A percentile compares a stretch with the other conserved stretches of the same genome.
Conservation (phyloP, 1,140 invertebrate species). For the Drosophila ironensis region DNA sequence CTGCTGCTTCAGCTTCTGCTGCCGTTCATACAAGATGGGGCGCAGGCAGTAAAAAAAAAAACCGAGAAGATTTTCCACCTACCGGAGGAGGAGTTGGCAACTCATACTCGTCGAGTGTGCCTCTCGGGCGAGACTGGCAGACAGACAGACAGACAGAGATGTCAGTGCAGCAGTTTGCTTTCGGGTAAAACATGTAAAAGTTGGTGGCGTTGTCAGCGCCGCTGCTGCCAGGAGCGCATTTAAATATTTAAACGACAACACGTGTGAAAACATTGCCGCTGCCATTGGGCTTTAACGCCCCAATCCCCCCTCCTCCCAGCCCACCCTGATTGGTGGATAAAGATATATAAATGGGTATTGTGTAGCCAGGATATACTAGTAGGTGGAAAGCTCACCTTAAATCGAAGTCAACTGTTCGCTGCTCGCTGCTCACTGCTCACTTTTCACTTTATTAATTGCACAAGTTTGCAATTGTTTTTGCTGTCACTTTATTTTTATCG, state of each 20-base stretch:
- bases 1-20: conserved; percentile 15
- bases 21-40: conserved; percentile 28
- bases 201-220: conserved; percentile 56
- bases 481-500: conserved; percentile 79
- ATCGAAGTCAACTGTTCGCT: conserved; percentile 50
- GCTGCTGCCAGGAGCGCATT: conserved; percentile 69
- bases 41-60: conserved; percentile 1
- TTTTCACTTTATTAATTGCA: conserved; percentile 79
- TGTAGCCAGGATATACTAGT: too few relatives aligned
- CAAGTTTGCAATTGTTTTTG: conserved; percentile 78
- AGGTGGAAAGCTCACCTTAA: too few relatives aligned
- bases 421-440: conserved; percentile 75
- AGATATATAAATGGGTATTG: too few relatives aligned
- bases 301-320: too few relatives aligned
- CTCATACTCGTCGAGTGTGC: conserved; percentile 38
- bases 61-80: conserved; percentile 9
- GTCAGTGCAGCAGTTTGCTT: conserved; percentile 69
- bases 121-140: too few relatives aligned
- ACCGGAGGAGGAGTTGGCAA: too few relatives aligned
- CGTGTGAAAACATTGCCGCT: conserved; percentile 73
- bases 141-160: too few relatives aligned
- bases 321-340: neutral
- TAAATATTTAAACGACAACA: conserved; percentile 78
- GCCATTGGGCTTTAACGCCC: conserved; percentile 49
- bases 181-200: conserved; percentile 72